Conservation (phyloP, 1,140 invertebrate species). For the Helicoverpa zea region DNA sequence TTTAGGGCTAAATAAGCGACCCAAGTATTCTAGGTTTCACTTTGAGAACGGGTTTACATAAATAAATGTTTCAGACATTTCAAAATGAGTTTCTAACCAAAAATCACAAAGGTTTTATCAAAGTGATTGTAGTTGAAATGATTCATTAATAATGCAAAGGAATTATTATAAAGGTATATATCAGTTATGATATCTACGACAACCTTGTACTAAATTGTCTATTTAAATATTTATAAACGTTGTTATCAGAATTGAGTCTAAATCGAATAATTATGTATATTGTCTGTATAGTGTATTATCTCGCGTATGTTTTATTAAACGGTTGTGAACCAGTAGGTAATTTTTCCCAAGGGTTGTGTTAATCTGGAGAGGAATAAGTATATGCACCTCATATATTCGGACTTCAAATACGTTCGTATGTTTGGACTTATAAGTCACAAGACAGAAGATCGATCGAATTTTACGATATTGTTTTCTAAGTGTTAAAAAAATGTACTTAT, state of each 20-base stretch:
- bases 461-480: no score
- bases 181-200: constrained; percentile 27
- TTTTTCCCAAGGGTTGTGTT: neutral
- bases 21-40: constrained; percentile 26
- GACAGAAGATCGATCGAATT: no score
- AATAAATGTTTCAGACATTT: constrained; percentile 22
- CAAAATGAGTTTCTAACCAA: neutral
- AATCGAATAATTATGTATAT: constrained; percentile 28
- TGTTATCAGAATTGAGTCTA: constrained; percentile 26
- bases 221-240: constrained; percentile 38
- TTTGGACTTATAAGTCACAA: no score
- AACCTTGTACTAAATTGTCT: constrained; percentile 39
- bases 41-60: neutral
- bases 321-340: neutral
- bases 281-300: neutral
- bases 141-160: constrained; percentile 15
- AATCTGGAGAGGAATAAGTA: neutral
- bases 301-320: neutral
- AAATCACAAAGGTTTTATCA: neutral
- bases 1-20: constrained; percentile 29
- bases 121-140: constrained; percentile 19
- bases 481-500: neutral
- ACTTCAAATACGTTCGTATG: no score
- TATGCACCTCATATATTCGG: no score
- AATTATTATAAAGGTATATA: neutral